phyloP scores from a whole-genome alignment of 2,113 vertebrate species.

The Saimiri boliviensis region DNA sequence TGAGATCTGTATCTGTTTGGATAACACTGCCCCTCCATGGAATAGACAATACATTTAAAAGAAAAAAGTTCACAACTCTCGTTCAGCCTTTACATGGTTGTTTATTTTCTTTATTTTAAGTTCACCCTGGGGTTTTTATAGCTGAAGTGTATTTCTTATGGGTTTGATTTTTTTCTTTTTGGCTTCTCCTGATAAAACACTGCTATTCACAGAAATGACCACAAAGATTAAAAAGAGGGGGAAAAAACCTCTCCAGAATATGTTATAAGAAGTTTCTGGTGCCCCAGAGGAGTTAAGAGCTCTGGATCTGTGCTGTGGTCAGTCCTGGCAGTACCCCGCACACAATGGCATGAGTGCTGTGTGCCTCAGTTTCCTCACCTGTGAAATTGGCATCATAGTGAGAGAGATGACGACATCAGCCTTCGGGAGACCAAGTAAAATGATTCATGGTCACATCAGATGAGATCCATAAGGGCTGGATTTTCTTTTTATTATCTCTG shows the following conservation, averaged over 20 bases:
- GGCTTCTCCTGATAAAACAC: neutral
- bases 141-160: constrained; percentile 31
- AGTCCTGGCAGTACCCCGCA: neutral
- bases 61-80: neutral
- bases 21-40: neutral
- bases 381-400: neutral
- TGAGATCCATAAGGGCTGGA: neutral
- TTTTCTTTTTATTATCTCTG: neutral
- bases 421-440: neutral
- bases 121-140: constrained; percentile 35
- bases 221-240: neutral
- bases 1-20: constrained; percentile 15
- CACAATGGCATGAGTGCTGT: accelerated
- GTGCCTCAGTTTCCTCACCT: neutral
- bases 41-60: neutral
- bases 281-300: neutral
- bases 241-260: neutral
- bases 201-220: neutral
- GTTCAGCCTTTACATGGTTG: neutral
- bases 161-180: constrained; percentile 28
- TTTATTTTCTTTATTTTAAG: constrained; percentile 43
- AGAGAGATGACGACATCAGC: neutral
- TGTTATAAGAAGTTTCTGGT: neutral
- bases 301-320: neutral
- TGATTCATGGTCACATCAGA: neutral